phyloP scores from a whole-genome alignment of 1,140 invertebrate species.

The Pseudomyrmex concolor region DNA sequence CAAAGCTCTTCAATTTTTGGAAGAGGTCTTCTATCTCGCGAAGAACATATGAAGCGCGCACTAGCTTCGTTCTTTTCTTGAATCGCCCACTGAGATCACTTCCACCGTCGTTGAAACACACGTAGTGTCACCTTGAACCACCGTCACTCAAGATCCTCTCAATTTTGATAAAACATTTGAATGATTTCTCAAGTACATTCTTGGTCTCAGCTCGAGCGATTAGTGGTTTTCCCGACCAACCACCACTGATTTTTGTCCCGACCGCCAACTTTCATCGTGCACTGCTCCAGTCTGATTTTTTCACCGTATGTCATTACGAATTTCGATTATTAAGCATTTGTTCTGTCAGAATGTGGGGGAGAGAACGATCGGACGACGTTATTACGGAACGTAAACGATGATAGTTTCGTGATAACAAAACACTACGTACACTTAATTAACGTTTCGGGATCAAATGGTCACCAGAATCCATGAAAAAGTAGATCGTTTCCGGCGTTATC shows the following conservation, averaged over 20 bases:
- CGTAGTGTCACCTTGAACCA: constrained; percentile 14
- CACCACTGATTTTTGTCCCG: neutral
- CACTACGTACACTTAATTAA: constrained; percentile 19
- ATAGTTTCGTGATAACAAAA: constrained; percentile 9
- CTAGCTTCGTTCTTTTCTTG: constrained; percentile 10
- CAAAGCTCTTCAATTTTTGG: neutral
- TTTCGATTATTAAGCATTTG: neutral
- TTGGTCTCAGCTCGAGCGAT: neutral
- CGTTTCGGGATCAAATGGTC: neutral
- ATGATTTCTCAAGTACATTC: neutral
- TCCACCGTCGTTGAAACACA: constrained; percentile 45
- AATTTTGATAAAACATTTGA: constrained; percentile 10
- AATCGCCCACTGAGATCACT: constrained; percentile 57
- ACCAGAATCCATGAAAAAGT: neutral
- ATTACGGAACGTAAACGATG: neutral
- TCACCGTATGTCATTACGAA: neutral
- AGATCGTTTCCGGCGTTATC: neutral
- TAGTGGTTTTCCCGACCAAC: neutral
- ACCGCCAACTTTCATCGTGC: constrained; percentile 11
- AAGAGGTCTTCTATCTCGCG: constrained; percentile 4
- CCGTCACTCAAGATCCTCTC: constrained; percentile 52
- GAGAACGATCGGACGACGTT: neutral
- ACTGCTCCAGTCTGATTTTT: neutral
- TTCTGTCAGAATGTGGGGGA: neutral
- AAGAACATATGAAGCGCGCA: constrained; percentile 12